A percentile compares a stretch with the other conserved stretches of the same genome.
Conservation (phyloP, 1,140 invertebrate genomes). For the Andrena cerasifolii region DNA sequence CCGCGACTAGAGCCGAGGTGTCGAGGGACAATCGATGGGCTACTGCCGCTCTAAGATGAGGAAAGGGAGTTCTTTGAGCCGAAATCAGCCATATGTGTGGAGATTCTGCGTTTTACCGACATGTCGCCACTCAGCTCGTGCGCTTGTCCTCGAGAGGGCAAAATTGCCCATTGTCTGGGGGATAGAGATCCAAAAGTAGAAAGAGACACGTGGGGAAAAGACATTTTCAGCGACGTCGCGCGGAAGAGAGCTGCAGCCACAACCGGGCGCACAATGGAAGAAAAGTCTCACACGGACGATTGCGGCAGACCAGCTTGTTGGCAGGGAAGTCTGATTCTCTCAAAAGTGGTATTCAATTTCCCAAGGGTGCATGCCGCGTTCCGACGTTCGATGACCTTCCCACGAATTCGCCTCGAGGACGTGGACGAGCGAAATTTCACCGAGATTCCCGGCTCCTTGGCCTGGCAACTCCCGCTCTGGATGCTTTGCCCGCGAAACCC, state of each 20-base stretch:
- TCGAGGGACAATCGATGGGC: constrained; percentile 8
- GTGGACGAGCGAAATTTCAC: constrained; percentile 18
- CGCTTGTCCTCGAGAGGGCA: constrained; percentile 36
- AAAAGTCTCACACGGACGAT: constrained; percentile 80
- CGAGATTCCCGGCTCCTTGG: neutral
- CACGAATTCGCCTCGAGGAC: constrained; percentile 53
- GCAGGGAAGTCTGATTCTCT: constrained; percentile 83
- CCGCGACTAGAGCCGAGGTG: neutral
- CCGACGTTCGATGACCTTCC: constrained; percentile 34
- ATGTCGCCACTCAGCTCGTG: constrained; percentile 7
- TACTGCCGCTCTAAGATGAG: neutral
- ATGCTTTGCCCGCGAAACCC: neutral
- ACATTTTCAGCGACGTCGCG: constrained; percentile 78
- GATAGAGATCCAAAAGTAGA: constrained; percentile 16
- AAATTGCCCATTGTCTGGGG: constrained; percentile 44
- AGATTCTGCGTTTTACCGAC: constrained; percentile 37
- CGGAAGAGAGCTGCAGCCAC: constrained; percentile 77
- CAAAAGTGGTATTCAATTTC: constrained; percentile 81
- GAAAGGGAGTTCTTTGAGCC: constrained; percentile 17
- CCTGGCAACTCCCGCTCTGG: neutral
- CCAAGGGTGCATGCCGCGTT: constrained; percentile 78
- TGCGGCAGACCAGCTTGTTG: constrained; percentile 82
- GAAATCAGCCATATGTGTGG: constrained; percentile 1
- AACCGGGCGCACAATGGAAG: constrained; percentile 74
- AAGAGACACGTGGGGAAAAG: constrained; percentile 65